Evolutionary conservation across 2,113 vertebrate genomes (phyloP).

Genomic region (Ginglymostoma cirratum): DNA sequence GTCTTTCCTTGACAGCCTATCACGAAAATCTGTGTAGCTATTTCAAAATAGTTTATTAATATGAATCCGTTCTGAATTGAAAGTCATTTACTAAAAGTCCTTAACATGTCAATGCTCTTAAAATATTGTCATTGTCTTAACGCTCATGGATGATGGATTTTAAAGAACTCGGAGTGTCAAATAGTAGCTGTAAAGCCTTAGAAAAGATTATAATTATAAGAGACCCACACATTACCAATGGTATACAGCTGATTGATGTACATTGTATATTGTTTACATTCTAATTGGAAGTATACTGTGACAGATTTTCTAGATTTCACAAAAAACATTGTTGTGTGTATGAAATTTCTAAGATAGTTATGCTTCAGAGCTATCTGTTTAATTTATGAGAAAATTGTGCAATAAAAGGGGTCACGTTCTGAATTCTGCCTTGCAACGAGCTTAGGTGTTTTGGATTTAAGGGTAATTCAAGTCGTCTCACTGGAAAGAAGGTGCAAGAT

Average conservation of each 20-base stretch:
- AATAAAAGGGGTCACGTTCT: neutral
- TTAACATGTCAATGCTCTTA: neutral
- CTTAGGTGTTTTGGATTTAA: neutral
- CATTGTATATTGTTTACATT: neutral
- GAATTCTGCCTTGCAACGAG: neutral
- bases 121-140: neutral
- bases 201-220: neutral
- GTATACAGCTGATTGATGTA: neutral
- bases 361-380: neutral
- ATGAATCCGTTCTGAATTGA: neutral
- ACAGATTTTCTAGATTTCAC: neutral
- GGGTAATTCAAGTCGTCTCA: neutral
- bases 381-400: neutral
- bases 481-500: neutral
- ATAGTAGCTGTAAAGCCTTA: neutral
- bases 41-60: conserved; percentile 41
- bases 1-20: conserved; percentile 56
- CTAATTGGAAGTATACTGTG: neutral
- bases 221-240: neutral
- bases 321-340: neutral
- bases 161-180: conserved; percentile 1
- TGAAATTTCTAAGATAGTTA: neutral
- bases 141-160: neutral
- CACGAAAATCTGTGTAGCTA: conserved; percentile 55
- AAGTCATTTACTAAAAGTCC: neutral